phyloP scores from a whole-genome alignment of 2,797 vertebrate genomes.

The Steatocranus sp. region DNA sequence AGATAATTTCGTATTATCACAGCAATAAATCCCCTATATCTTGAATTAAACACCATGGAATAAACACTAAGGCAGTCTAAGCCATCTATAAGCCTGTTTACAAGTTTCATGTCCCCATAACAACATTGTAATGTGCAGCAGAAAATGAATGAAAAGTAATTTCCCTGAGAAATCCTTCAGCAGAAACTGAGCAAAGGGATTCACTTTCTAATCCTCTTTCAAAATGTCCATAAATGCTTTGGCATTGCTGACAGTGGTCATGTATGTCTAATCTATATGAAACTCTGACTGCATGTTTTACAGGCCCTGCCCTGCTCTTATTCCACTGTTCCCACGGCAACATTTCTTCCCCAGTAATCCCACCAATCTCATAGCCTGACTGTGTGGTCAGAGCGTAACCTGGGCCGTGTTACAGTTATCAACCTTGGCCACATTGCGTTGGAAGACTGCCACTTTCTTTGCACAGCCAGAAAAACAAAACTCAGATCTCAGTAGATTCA shows the following conservation, averaged over 20 bases:
- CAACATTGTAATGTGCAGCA: conserved; percentile 47
- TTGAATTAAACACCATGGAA: conserved; percentile 37
- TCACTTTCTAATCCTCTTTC: conserved; percentile 74
- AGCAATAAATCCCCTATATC: conserved; percentile 21
- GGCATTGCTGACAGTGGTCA: conserved; percentile 62
- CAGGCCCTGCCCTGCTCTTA: conserved; percentile 42
- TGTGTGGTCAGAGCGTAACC: conserved; percentile 47
- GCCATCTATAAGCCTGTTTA: conserved; percentile 64
- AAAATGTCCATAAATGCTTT: conserved; percentile 65
- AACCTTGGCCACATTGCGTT: conserved; percentile 60
- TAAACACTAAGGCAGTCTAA: conserved; percentile 27
- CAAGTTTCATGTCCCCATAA: conserved; percentile 48
- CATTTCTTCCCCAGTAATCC: conserved; percentile 68
- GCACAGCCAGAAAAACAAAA: conserved; percentile 30
- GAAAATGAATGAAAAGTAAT: conserved; percentile 68
- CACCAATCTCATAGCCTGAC: conserved; percentile 59
- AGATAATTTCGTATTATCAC: conserved; percentile 32
- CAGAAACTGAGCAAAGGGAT: conserved; percentile 74
- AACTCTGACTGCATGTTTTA: conserved; percentile 69
- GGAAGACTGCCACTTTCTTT: conserved; percentile 50
- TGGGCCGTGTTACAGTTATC: conserved; percentile 62
- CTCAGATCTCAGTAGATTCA: conserved; percentile 12
- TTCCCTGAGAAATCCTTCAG: conserved; percentile 60
- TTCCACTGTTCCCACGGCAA: conserved; percentile 24
- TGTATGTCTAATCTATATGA: conserved; percentile 75